Percentiles rank a stretch among this genome's conserved stretches.
phyloP scores from a whole-genome alignment of 2,113 vertebrate genomes.

The Ahaetulla prasina region DNA sequence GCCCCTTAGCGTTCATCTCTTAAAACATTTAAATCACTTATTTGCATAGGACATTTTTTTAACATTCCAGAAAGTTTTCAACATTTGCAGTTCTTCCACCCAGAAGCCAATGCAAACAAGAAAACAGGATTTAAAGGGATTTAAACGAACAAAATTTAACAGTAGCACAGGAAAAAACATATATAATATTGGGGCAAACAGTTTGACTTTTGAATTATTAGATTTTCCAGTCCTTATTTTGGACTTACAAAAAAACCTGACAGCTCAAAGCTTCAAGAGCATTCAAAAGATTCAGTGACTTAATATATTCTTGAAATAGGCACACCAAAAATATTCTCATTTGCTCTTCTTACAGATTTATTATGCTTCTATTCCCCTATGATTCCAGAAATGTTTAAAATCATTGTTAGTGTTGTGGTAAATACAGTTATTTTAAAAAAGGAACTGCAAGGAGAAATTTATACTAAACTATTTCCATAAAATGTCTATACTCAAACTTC shows the following conservation, averaged over 20 bases:
- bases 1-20: constrained; percentile 76
- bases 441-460: background rate
- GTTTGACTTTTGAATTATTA: constrained; percentile 13
- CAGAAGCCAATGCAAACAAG: constrained; percentile 70
- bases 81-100: constrained; percentile 68
- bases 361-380: constrained; percentile 1
- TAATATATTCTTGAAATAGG: background rate
- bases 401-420: background rate
- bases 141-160: background rate
- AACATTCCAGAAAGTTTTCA: constrained; percentile 82
- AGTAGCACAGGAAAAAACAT: background rate
- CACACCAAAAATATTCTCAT: background rate
- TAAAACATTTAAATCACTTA: constrained; percentile 59
- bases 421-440: background rate
- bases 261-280: background rate
- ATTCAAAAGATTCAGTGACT: background rate
- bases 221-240: constrained; percentile 8
- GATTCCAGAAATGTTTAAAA: constrained; percentile 26
- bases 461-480: constrained; percentile 9
- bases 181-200: background rate
- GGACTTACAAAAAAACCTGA: background rate
- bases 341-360: constrained; percentile 3
- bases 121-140: constrained; percentile 67
- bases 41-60: constrained; percentile 65
- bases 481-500: background rate